A percentile compares a stretch with the other conserved stretches of the same genome.
Evolutionary conservation across 2,113 vertebrate genomes (phyloP).

Genomic region (Heptranchias perlo): DNA sequence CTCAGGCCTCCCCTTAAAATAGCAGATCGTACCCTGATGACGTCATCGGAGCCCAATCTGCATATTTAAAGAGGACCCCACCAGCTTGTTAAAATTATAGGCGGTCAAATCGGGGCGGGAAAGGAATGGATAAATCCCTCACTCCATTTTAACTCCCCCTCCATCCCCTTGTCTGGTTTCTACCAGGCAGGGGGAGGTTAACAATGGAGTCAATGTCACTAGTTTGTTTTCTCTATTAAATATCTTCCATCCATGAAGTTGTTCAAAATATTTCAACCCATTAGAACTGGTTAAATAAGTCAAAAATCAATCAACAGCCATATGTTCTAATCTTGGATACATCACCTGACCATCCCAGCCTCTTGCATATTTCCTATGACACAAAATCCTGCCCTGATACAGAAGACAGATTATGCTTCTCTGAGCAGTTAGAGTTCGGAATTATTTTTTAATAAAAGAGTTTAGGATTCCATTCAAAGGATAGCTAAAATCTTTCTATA

Average conservation of each 20-base stretch:
- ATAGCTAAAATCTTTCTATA: not conserved
- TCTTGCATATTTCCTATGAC: not conserved
- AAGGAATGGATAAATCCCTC: too few relatives aligned
- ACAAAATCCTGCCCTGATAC: not conserved
- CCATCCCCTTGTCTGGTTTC: too few relatives aligned
- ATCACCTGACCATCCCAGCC: conserved; percentile 39
- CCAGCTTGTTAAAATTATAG: too few relatives aligned
- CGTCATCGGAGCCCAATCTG: not conserved
- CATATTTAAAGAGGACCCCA: not conserved
- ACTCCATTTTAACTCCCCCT: too few relatives aligned
- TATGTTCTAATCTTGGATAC: conserved; percentile 60
- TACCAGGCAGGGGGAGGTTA: not conserved
- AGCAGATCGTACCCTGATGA: not conserved
- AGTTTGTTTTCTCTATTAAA: not conserved
- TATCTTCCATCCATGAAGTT: not conserved
- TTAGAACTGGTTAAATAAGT: not conserved
- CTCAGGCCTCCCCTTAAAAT: not conserved
- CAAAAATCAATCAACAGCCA: conserved; percentile 7
- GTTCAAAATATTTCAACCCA: not conserved
- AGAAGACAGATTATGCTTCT: not conserved
- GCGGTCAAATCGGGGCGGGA: too few relatives aligned
- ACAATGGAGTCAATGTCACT: not conserved
- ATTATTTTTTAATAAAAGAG: not conserved
- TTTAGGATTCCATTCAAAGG: not conserved
- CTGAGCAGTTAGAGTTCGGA: not conserved